phyloP scores from a whole-genome alignment of 2,888 invertebrate genomes.

The Lasioglossum villosulum region DNA sequence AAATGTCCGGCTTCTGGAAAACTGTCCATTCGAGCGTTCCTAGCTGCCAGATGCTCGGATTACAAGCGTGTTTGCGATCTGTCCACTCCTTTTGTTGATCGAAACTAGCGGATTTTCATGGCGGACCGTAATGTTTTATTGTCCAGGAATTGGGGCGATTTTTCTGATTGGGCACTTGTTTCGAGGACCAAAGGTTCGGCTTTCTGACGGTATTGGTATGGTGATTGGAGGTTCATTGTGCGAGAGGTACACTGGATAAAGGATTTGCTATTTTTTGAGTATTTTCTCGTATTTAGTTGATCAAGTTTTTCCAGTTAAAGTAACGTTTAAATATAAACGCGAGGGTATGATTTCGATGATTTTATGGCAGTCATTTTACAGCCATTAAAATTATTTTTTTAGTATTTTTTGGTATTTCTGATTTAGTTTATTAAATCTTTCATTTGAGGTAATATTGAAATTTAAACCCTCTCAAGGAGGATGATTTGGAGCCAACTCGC shows the following conservation, averaged over 20 bases:
- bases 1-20: conserved; percentile 21
- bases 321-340: too few species aligned
- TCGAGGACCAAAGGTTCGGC: not conserved
- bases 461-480: too few species aligned
- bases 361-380: too few species aligned
- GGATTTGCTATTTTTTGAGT: not conserved
- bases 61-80: conserved; percentile 13
- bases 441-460: too few species aligned
- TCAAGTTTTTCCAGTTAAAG: too few species aligned
- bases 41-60: conserved; percentile 14
- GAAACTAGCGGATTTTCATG: not conserved
- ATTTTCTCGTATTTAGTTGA: not conserved
- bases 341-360: too few species aligned
- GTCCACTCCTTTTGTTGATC: not conserved
- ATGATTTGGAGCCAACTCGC: too few species aligned
- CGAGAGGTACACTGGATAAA: not conserved
- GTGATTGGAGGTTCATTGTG: not conserved
- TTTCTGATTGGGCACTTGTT: not conserved
- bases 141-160: not conserved
- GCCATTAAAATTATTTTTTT: too few species aligned
- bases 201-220: not conserved
- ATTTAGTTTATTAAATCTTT: too few species aligned
- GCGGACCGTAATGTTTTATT: not conserved
- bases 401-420: too few species aligned
- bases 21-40: conserved; percentile 15